Evolutionary conservation across 2,888 invertebrate species (phyloP).

Genomic region (Eupeodes latifasciatus): DNA sequence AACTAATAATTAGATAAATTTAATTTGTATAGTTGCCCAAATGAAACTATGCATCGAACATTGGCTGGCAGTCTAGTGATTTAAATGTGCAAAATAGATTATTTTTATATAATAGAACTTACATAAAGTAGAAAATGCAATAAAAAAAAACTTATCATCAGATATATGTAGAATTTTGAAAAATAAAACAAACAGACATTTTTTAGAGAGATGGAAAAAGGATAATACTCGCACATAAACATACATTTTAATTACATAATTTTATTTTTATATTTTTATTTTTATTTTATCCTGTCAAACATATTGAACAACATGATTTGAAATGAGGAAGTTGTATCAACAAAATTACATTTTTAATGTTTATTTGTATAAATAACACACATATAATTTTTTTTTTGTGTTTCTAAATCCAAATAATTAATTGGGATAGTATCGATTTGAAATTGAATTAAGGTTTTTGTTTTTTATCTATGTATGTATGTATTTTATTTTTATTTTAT

Average conservation of each 20-base stretch:
- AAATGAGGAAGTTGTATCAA: not conserved
- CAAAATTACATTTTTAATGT: not conserved
- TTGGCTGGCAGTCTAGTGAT: too few relatives aligned
- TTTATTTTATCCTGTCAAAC: not conserved
- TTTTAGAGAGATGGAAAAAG: not conserved
- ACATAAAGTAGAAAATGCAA: too few relatives aligned
- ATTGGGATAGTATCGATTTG: not conserved
- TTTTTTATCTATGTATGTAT: not conserved
- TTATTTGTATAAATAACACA: not conserved
- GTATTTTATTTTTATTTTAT: not conserved
- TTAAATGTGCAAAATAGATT: too few relatives aligned
- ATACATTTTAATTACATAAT: not conserved
- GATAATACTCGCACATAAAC: not conserved
- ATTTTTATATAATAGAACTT: too few relatives aligned
- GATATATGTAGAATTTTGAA: not conserved
- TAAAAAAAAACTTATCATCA: too few relatives aligned
- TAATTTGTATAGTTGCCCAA: too few relatives aligned
- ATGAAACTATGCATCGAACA: too few relatives aligned
- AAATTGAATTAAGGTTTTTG: not conserved
- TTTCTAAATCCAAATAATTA: not conserved
- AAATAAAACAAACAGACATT: not conserved
- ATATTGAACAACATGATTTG: not conserved
- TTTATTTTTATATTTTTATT: not conserved
- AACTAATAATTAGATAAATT: too few relatives aligned
- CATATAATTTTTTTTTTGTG: not conserved